phyloP scores from a whole-genome alignment of 2,888 invertebrate genomes.

The Drosophila antonietae region DNA sequence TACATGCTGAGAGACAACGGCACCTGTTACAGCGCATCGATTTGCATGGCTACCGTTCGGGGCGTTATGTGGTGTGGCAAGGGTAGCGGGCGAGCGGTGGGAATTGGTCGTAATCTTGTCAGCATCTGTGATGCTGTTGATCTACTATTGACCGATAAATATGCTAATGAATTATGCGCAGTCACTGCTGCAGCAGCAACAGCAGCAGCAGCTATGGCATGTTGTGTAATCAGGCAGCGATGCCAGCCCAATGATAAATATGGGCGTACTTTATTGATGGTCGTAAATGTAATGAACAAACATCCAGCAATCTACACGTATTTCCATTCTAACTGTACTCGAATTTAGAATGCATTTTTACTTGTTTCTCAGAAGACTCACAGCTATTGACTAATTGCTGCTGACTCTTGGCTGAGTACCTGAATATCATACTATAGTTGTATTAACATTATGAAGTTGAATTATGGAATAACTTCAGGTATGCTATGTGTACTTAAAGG shows the following conservation, averaged over 20 bases:
- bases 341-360: neutral
- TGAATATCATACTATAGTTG: neutral
- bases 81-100: neutral
- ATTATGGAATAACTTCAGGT: neutral
- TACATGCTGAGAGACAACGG: slow-evolving; percentile 60
- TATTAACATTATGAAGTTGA: neutral
- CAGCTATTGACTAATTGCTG: slow-evolving; percentile 1
- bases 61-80: slow-evolving; percentile 1
- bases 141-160: slow-evolving; percentile 51
- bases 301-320: slow-evolving; percentile 1
- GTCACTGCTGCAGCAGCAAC: slow-evolving; percentile 29
- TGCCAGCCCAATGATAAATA: slow-evolving; percentile 30
- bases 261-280: slow-evolving; percentile 21
- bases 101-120: slow-evolving; percentile 48
- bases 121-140: slow-evolving; percentile 39
- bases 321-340: slow-evolving; percentile 18
- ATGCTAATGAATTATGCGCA: slow-evolving; percentile 55
- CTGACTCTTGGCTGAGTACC: neutral
- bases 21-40: slow-evolving; percentile 69
- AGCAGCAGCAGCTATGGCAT: slow-evolving; percentile 15
- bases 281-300: slow-evolving; percentile 27
- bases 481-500: neutral
- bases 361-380: neutral
- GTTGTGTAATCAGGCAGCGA: slow-evolving; percentile 49
- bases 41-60: slow-evolving; percentile 64